These are phyloP conservation scores for Thereva unica DNA, from an alignment of 2,888 invertebrate genomes.

Conservation along the genomic window DNA sequence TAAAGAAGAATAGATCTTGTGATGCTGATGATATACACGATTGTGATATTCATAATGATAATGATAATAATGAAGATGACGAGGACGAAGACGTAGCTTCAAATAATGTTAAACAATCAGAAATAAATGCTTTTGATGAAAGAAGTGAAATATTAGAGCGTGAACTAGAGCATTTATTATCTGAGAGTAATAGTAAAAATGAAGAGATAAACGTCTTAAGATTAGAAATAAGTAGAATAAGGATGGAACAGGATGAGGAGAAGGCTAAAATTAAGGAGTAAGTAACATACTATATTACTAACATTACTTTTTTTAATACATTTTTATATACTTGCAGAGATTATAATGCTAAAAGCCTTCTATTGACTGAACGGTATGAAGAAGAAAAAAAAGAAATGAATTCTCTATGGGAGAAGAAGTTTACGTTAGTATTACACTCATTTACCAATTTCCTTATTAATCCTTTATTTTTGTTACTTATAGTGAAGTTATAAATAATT, in stretches of 20 bases:
- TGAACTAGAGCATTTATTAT: not conserved
- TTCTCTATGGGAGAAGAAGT: constrained; percentile 33
- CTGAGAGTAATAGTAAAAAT: not conserved
- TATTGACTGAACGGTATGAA: constrained; percentile 19
- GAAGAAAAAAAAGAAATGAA: constrained; percentile 35
- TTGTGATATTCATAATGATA: not conserved
- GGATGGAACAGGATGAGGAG: not conserved
- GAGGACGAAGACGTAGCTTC: not conserved
- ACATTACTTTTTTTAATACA: not conserved
- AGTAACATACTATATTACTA: constrained; percentile 2
- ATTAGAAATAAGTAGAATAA: not conserved
- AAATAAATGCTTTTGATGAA: not conserved
- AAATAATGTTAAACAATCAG: not conserved
- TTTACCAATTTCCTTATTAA: not conserved
- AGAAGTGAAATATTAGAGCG: constrained; percentile 12
- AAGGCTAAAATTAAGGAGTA: constrained; percentile 8
- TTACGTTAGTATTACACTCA: constrained; percentile 9
- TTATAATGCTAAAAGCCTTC: constrained; percentile 21
- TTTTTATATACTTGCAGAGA: constrained; percentile 17
- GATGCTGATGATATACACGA: not conserved
- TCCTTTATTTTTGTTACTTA: constrained; percentile 8
- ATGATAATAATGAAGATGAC: not conserved
- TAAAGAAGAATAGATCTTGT: not conserved
- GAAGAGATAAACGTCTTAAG: not conserved
- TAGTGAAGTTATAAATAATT: constrained; percentile 34